Evolutionary conservation across 2,113 vertebrate species (phyloP).

Genomic region (Gymnocephalus cernua): DNA sequence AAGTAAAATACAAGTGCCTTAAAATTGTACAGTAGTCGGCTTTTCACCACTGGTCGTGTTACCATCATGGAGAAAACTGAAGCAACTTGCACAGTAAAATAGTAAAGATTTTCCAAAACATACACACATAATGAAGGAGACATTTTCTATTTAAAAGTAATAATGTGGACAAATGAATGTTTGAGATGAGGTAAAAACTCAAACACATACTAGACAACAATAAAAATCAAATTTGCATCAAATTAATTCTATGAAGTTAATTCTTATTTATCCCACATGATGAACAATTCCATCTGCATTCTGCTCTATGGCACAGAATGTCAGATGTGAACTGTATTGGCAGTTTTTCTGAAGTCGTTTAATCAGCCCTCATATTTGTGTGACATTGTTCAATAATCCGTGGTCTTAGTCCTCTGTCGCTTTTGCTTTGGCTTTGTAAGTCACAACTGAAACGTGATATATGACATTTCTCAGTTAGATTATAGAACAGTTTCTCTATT

Average conservation of each 20-base stretch:
- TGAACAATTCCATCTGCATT: conserved; percentile 4
- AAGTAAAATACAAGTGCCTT: no score
- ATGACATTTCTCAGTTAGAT: conserved; percentile 58
- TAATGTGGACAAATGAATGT: not conserved
- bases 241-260: not conserved
- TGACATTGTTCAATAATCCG: not conserved
- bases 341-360: not conserved
- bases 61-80: not conserved
- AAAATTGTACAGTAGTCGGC: no score
- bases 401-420: conserved; percentile 8
- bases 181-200: not conserved
- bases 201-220: not conserved
- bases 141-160: conserved; percentile 1
- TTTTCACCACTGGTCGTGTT: not conserved
- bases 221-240: not conserved
- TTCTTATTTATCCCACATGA: not conserved
- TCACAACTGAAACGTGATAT: conserved; percentile 10
- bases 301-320: not conserved
- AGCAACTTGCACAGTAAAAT: not conserved
- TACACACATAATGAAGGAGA: not conserved
- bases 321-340: not conserved
- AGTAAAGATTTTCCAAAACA: not conserved
- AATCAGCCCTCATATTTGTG: conserved; percentile 26
- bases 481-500: conserved; percentile 37
- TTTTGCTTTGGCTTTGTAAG: conserved; percentile 12